These are phyloP conservation scores for Incurvaria masculella DNA, from an alignment of 2,888 invertebrate species.

Conservation along the genomic window DNA sequence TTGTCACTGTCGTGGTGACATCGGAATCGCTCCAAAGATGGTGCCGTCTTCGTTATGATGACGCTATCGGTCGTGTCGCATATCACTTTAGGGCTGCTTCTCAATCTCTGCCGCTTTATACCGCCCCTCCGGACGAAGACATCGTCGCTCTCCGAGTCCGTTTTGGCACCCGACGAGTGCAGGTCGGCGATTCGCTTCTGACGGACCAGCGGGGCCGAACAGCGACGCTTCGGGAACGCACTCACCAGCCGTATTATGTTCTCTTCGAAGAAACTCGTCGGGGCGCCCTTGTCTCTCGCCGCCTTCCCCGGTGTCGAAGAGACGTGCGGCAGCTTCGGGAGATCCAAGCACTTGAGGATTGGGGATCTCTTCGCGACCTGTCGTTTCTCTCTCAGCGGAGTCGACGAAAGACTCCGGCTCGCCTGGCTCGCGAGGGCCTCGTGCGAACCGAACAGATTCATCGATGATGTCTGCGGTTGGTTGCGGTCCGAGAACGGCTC, in stretches of 20 bases:
- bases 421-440: constrained; percentile 12
- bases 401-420: constrained; percentile 32
- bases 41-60: constrained; percentile 41
- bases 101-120: constrained; percentile 20
- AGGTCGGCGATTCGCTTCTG: constrained; percentile 29
- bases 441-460: constrained; percentile 16
- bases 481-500: constrained; percentile 22
- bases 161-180: constrained; percentile 31
- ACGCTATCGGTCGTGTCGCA: not conserved
- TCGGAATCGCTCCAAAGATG: constrained; percentile 35
- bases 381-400: constrained; percentile 20
- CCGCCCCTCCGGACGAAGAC: constrained; percentile 13
- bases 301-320: not conserved
- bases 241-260: constrained; percentile 28
- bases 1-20: constrained; percentile 20
- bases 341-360: constrained; percentile 30
- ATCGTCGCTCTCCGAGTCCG: constrained; percentile 40
- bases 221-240: constrained; percentile 30
- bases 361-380: constrained; percentile 25
- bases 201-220: constrained; percentile 30
- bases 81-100: constrained; percentile 23
- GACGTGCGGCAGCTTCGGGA: constrained; percentile 23
- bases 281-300: constrained; percentile 9
- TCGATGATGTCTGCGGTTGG: constrained; percentile 22
- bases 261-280: constrained; percentile 26